Evolutionary conservation across 1,140 invertebrate genomes (phyloP).

Genomic region (Leptestheria dahalacensis): DNA sequence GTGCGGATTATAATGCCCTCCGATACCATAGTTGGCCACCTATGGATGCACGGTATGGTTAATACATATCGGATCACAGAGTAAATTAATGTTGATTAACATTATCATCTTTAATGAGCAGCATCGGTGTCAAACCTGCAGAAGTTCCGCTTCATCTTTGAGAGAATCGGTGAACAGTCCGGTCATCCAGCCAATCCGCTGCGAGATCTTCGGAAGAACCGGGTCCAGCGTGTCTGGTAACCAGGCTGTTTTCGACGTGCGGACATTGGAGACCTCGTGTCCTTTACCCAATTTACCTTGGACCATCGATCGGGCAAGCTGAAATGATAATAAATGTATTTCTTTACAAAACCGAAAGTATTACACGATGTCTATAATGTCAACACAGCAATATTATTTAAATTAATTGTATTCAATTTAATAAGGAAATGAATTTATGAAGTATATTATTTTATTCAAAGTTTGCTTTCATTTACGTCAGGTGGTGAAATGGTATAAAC

Average conservation of each 20-base stretch:
- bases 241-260: conserved; percentile 34
- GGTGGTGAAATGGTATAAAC: too few species aligned
- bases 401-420: not conserved
- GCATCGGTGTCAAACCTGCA: conserved; percentile 23
- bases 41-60: conserved; percentile 19
- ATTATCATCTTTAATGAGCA: not conserved
- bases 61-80: not conserved
- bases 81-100: not conserved
- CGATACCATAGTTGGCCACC: conserved; percentile 45
- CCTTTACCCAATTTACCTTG: conserved; percentile 34
- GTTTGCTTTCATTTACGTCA: too few species aligned
- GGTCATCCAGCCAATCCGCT: conserved; percentile 28
- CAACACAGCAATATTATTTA: conserved; percentile 1
- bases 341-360: too few species aligned
- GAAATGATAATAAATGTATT: conserved; percentile 8
- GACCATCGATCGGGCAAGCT: conserved; percentile 35
- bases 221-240: conserved; percentile 29
- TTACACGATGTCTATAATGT: too few species aligned
- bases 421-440: too few species aligned
- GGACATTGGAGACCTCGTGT: conserved; percentile 24
- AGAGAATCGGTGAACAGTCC: conserved; percentile 25
- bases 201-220: conserved; percentile 27
- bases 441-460: too few species aligned
- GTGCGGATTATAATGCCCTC: conserved; percentile 50
- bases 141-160: conserved; percentile 24